Conservation (phyloP, 2,797 vertebrate genomes). For the Yasuhikotakia modesta region DNA sequence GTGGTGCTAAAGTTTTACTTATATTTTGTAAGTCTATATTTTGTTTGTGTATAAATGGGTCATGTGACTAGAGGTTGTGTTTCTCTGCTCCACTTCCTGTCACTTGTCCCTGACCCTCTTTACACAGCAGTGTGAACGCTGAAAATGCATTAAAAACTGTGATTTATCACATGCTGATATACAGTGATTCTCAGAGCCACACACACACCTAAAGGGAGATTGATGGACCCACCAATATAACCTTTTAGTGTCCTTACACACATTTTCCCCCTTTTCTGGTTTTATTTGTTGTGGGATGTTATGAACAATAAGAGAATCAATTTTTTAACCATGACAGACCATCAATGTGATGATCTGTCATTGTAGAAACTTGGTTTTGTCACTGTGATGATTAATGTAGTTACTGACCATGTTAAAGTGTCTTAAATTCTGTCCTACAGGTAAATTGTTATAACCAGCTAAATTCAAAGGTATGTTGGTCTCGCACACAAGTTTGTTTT, state of each 20-base stretch:
- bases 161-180: constrained; percentile 43
- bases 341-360: background rate
- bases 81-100: constrained; percentile 15
- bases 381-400: no score
- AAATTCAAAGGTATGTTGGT: background rate
- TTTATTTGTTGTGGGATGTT: background rate
- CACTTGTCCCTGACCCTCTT: constrained; percentile 44
- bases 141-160: constrained; percentile 48
- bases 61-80: background rate
- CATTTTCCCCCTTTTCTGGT: background rate
- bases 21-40: background rate
- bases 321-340: no score
- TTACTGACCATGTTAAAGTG: background rate
- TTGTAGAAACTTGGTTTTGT: no score
- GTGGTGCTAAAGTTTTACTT: no score
- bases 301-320: no score
- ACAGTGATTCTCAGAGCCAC: constrained; percentile 21
- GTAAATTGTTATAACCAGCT: background rate
- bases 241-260: constrained; percentile 33
- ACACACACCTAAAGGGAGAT: constrained; percentile 24
- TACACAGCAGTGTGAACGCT: constrained; percentile 33
- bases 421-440: background rate
- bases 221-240: constrained; percentile 39
- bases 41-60: constrained; percentile 4
- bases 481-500: background rate